A percentile compares a stretch with the other conserved stretches of the same genome.
phyloP scores from a whole-genome alignment of 2,888 invertebrate genomes.

The Stenchaetothrips biformis region DNA sequence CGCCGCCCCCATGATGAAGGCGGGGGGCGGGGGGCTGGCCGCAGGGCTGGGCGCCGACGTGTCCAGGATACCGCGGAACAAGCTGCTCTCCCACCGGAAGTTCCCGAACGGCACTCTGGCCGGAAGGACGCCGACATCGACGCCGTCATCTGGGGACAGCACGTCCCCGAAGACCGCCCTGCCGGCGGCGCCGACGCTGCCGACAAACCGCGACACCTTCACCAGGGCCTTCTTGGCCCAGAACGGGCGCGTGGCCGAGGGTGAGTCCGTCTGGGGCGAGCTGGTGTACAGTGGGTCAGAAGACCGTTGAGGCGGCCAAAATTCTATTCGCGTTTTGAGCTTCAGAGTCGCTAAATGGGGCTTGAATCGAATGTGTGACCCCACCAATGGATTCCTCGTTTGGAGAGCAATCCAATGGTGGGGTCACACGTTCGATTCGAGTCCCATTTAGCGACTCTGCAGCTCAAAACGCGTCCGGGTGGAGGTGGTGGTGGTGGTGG shows the following conservation, averaged over 20 bases:
- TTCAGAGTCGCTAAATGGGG: too few species aligned
- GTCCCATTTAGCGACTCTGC: too few species aligned
- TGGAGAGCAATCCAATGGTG: too few species aligned
- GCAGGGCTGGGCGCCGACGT: background rate
- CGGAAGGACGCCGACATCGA: background rate
- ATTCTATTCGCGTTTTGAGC: too few species aligned
- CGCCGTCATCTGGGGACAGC: background rate
- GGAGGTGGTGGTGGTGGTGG: too few species aligned
- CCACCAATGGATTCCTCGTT: too few species aligned
- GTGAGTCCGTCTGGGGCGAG: background rate
- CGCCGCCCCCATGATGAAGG: conserved; percentile 10
- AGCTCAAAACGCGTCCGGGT: too few species aligned
- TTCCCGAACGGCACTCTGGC: background rate
- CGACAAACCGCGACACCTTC: background rate
- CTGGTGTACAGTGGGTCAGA: too few species aligned
- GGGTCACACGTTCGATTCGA: too few species aligned
- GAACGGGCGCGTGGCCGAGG: conserved; percentile 11
- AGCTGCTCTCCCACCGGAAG: conserved; percentile 9
- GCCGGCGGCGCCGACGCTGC: background rate
- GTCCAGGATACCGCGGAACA: background rate
- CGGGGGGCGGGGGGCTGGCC: background rate
- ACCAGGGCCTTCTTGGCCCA: conserved; percentile 3
- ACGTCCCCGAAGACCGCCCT: background rate
- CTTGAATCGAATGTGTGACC: too few species aligned
- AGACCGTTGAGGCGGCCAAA: too few species aligned